These are phyloP conservation scores for Brachyalestes nurse DNA, from an alignment of 2,797 vertebrate species.

Conservation along the genomic window DNA sequence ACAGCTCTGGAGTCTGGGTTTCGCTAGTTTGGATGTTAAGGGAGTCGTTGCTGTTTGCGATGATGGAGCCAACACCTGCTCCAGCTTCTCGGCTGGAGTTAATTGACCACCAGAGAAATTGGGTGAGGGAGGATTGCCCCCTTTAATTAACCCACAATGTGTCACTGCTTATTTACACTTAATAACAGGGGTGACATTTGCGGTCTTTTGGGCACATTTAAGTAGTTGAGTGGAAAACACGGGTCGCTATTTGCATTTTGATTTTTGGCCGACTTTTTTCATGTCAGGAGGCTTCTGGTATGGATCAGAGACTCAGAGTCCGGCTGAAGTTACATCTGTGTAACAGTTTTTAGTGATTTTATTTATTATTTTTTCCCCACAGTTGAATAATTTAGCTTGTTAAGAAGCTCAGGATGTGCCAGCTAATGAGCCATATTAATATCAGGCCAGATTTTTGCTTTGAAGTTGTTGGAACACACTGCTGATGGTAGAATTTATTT, in stretches of 20 bases:
- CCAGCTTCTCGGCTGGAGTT: constrained; percentile 30
- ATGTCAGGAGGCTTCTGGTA: not conserved
- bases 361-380: not conserved
- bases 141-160: constrained; percentile 44
- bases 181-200: constrained; percentile 53
- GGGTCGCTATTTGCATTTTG: constrained; percentile 13
- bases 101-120: constrained; percentile 54
- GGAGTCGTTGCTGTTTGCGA: constrained; percentile 32
- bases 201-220: constrained; percentile 30
- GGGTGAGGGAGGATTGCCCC: constrained; percentile 30
- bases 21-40: constrained; percentile 26
- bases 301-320: not conserved
- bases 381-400: not conserved
- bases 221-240: constrained; percentile 40
- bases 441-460: not conserved
- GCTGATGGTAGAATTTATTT: constrained; percentile 5
- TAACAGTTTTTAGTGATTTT: not conserved
- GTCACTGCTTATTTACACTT: constrained; percentile 35
- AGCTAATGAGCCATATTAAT: not conserved
- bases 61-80: constrained; percentile 41
- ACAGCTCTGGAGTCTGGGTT: constrained; percentile 17
- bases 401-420: not conserved
- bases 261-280: constrained; percentile 25
- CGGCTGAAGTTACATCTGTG: not conserved
- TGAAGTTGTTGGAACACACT: not conserved